These are phyloP conservation scores for Alca torda DNA, from an alignment of 2,797 vertebrate genomes.

Conservation along the genomic window DNA sequence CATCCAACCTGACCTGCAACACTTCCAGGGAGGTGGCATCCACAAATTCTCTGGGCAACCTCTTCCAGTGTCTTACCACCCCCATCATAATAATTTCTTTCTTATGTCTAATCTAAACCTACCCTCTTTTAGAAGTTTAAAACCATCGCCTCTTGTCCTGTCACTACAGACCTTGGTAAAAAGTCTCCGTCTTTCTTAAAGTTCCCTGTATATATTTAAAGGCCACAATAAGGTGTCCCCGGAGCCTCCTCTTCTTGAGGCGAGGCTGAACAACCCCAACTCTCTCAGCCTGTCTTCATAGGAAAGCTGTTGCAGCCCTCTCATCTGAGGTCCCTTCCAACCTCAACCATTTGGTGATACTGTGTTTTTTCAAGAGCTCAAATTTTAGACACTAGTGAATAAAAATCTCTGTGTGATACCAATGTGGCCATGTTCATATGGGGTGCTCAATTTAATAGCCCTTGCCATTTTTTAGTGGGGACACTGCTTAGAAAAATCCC, in stretches of 20 bases:
- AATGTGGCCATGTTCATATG: neutral
- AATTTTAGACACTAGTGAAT: neutral
- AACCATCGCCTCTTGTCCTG: neutral
- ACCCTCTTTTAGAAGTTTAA: neutral
- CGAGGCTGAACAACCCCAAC: neutral
- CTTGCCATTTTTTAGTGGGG: neutral
- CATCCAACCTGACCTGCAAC: neutral
- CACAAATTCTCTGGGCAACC: neutral
- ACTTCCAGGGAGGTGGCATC: neutral
- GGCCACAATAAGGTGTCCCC: neutral
- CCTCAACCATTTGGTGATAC: neutral
- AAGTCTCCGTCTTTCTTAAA: neutral
- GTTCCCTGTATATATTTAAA: neutral
- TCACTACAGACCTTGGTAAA: neutral
- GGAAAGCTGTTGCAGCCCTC: neutral
- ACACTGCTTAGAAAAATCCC: neutral
- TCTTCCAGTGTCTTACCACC: neutral
- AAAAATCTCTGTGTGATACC: neutral
- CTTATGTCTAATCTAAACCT: neutral
- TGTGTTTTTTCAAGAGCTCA: neutral
- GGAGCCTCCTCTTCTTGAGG: neutral
- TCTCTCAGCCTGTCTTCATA: neutral
- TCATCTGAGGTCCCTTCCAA: neutral
- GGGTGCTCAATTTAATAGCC: neutral
- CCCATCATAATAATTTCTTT: neutral